Evolutionary conservation across 1,140 invertebrate genomes (phyloP).

Genomic region (Drosophila lacteicornis): DNA sequence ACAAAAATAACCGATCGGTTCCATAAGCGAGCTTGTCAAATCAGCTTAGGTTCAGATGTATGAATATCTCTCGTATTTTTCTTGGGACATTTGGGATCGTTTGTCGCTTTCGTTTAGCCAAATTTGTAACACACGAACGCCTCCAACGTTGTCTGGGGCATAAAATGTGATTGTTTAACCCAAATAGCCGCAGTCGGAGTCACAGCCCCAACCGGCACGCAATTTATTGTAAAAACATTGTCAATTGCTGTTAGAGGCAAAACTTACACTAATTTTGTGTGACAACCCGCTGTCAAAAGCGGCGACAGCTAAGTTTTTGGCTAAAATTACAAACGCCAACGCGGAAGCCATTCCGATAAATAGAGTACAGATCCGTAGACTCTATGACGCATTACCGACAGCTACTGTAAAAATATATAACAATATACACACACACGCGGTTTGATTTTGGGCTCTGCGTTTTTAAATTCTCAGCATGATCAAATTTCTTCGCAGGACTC

Average conservation of each 20-base stretch:
- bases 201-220: conserved; percentile 48
- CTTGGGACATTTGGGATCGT: conserved; percentile 20
- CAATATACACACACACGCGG: conserved; percentile 43
- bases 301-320: conserved; percentile 45
- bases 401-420: conserved; percentile 46
- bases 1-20: conserved; percentile 25
- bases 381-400: conserved; percentile 71
- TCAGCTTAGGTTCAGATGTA: conserved; percentile 51
- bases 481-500: conserved; percentile 58
- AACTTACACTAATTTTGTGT: conserved; percentile 54
- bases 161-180: conserved; percentile 79
- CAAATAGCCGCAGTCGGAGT: conserved; percentile 53
- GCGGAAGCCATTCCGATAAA: conserved; percentile 17
- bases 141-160: conserved; percentile 63
- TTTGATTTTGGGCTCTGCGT: conserved; percentile 8
- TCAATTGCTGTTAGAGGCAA: conserved; percentile 74
- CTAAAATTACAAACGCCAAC: conserved; percentile 75
- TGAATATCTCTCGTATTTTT: conserved; percentile 22
- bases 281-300: conserved; percentile 71
- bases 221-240: conserved; percentile 84
- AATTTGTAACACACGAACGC: conserved; percentile 79
- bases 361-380: background rate
- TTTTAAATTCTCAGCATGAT: conserved; percentile 73
- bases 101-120: conserved; percentile 48
- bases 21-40: conserved; percentile 65